A percentile compares a stretch with the other conserved stretches of the same genome.
phyloP scores from a whole-genome alignment of 2,888 invertebrate species.

The Willowsia nigromaculata region DNA sequence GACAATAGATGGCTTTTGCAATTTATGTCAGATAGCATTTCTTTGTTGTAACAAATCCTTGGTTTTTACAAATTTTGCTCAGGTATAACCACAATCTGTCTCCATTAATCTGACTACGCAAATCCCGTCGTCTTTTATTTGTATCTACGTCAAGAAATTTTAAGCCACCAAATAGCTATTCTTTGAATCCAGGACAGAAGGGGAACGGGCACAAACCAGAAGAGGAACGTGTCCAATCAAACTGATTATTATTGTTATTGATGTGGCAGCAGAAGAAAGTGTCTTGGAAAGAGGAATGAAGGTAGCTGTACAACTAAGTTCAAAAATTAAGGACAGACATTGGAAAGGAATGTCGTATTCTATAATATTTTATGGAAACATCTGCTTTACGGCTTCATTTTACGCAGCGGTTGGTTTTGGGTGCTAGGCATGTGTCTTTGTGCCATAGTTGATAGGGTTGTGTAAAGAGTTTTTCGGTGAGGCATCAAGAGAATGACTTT shows the following conservation, averaged over 20 bases:
- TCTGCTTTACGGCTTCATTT: neutral
- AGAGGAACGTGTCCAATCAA: constrained; percentile 3
- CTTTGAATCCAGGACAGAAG: neutral
- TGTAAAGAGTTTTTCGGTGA: neutral
- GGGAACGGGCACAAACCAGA: neutral
- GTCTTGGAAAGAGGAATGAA: neutral
- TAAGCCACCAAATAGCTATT: neutral
- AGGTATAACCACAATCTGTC: too few species aligned
- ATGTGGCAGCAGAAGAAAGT: neutral
- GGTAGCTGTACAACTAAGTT: neutral
- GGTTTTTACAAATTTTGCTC: too few species aligned
- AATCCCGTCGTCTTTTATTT: too few species aligned
- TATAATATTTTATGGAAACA: neutral
- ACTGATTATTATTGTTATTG: neutral
- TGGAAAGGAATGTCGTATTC: neutral
- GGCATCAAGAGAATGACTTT: neutral
- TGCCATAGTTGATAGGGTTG: too few species aligned
- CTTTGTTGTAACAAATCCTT: too few species aligned
- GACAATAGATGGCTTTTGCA: too few species aligned
- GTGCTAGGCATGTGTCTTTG: too few species aligned
- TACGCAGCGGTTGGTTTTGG: neutral
- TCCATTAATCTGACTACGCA: too few species aligned
- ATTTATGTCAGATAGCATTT: too few species aligned
- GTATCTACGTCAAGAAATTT: too few species aligned
- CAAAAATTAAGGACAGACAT: neutral